Evolutionary conservation across 2,888 invertebrate species (phyloP), one percentile per base, ranked within the genome.

Genomic region (Tuberolachnus salignus): DNA sequence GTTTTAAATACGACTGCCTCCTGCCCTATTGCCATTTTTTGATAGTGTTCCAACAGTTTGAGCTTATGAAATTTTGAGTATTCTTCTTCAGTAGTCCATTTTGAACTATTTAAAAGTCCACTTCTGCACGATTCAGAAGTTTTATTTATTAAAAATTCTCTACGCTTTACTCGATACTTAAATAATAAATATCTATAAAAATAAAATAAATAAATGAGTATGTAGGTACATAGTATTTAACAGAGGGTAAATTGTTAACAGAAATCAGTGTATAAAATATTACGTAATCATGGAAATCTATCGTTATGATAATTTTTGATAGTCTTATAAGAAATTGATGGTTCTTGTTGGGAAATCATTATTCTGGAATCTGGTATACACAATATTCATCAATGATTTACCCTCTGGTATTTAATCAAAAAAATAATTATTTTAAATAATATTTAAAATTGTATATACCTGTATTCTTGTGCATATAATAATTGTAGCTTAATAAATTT

Each of bases 391-490:
- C n/a, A n/a, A n/a, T n/a, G n/a, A n/a, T n/a, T n/a, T n/a, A n/a
- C n/a, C n/a, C n/a, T n/a, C n/a, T n/a, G n/a, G n/a, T n/a, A n/a
- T n/a, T n/a, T n/a, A n/a, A n/a, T n/a, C 11, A 23, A 4, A 10
- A 16, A 46, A 3, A 6, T 16, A 61, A 4, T 61, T 8, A 46
- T 53, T 55, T 44, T 70, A 69, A 51, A 14, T 1, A 34, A 42
- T 42, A 16, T 55, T 55, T 16, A 55, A 16, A 14, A 42, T 14
- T 49, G n/a, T 71, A 21, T 23, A 16, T 67, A 78, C 78, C 69
- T 78, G 78, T 69, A 78, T 69, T 78, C 59, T 59, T 78, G 78
- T 49, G 78, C 78, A 14, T 78, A 78, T n/a, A 78, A 69, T 26
- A 78, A 14, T 21, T 78, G 78, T 23, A 78, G 42, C 6, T 19